Evolutionary conservation across 1,140 invertebrate genomes (phyloP).

Genomic region (Drosophila murphyi): DNA sequence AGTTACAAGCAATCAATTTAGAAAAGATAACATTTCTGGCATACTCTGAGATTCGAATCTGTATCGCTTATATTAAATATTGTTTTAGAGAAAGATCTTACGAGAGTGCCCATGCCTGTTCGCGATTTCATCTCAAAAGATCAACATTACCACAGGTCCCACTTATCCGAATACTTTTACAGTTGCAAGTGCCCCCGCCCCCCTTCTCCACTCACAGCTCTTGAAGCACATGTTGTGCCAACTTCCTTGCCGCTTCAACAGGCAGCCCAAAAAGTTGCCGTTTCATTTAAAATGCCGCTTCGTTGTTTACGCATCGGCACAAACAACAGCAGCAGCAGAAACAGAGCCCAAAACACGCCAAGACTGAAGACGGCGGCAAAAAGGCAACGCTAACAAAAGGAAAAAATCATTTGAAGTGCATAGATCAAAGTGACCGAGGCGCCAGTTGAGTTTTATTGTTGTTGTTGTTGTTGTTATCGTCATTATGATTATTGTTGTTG

Average conservation of each 20-base stretch:
- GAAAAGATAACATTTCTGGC: background rate
- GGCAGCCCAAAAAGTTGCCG: slow-evolving; percentile 67
- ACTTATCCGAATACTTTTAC: slow-evolving; percentile 44
- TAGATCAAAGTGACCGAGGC: slow-evolving; percentile 79
- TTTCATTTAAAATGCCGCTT: slow-evolving; percentile 76
- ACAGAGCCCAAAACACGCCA: slow-evolving; percentile 2
- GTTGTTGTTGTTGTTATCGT: slow-evolving; percentile 21
- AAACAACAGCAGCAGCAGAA: slow-evolving; percentile 46
- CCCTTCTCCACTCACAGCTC: background rate
- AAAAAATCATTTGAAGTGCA: slow-evolving; percentile 76
- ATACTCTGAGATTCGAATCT: background rate
- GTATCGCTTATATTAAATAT: background rate
- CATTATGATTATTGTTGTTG: slow-evolving; percentile 18
- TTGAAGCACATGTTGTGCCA: slow-evolving; percentile 66
- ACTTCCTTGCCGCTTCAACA: slow-evolving; percentile 66
- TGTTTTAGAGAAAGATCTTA: slow-evolving; percentile 1
- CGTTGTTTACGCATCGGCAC: slow-evolving; percentile 77
- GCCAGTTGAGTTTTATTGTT: slow-evolving; percentile 49
- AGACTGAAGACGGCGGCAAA: background rate
- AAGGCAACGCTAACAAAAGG: slow-evolving; percentile 45
- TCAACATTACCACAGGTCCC: slow-evolving; percentile 26
- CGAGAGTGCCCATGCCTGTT: slow-evolving; percentile 2
- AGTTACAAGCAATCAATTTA: background rate
- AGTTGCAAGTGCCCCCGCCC: slow-evolving; percentile 9
- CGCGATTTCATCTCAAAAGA: slow-evolving; percentile 21